A percentile compares a stretch with the other conserved stretches of the same genome.
Conservation (phyloP, 2,113 vertebrate species). For the Gobio gobio region DNA sequence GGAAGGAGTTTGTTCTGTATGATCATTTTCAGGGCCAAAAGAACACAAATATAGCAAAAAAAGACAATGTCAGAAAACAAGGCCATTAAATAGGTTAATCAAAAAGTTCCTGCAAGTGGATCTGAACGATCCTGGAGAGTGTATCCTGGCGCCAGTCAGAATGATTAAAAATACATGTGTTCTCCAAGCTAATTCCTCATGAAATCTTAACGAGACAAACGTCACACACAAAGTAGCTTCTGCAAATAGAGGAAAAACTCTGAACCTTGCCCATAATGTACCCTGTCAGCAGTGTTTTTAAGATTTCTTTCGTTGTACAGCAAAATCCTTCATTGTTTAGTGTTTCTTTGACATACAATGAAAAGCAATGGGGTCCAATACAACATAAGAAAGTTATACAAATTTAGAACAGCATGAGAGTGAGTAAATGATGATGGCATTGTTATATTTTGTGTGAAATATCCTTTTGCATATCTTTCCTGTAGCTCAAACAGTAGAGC, state of each 20-base stretch:
- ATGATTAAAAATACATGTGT: conserved; percentile 32
- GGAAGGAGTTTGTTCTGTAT: conserved; percentile 3
- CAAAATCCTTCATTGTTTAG: not conserved
- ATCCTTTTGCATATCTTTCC: not conserved
- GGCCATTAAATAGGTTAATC: not conserved
- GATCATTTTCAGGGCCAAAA: not conserved
- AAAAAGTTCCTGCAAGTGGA: conserved; percentile 1
- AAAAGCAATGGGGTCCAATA: not conserved
- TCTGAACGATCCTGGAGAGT: not conserved
- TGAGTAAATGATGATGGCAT: not conserved
- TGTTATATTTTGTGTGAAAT: not conserved
- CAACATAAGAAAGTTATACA: not conserved
- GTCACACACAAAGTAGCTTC: not conserved
- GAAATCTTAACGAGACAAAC: conserved; percentile 28
- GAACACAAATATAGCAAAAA: conserved; percentile 1
- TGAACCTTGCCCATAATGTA: not conserved
- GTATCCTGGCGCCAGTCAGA: conserved; percentile 15
- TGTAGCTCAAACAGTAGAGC: no score
- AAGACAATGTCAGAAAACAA: not conserved
- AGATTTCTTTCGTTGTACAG: not conserved
- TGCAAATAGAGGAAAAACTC: not conserved
- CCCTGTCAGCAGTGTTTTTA: not conserved
- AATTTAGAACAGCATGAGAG: not conserved
- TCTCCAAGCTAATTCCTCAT: conserved; percentile 29
- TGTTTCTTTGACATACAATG: not conserved